Evolutionary conservation across 30 jellyfish, hydroid and myxozoan genomes (phyloP).

Genomic region (Chironex yamaguchii): DNA sequence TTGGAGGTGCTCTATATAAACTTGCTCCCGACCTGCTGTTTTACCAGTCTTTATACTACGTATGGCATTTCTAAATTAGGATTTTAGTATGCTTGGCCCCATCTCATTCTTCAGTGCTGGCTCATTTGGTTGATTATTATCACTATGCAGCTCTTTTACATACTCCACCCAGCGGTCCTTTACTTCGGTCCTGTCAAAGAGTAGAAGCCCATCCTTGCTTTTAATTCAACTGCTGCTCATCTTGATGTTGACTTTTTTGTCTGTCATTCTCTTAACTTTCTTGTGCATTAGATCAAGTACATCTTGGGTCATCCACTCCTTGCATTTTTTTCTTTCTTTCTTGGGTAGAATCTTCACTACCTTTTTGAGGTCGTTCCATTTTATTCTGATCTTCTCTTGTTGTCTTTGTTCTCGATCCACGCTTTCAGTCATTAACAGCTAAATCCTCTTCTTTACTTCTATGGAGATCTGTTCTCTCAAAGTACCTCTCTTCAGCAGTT

Average conservation of each 20-base stretch:
- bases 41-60: neutral
- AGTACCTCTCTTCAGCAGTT: neutral
- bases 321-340: constrained; percentile 1
- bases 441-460: constrained; percentile 10
- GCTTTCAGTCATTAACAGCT: neutral
- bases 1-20: neutral
- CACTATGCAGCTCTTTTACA: neutral
- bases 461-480: neutral
- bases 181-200: constrained; percentile 4
- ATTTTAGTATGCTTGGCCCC: neutral
- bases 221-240: neutral
- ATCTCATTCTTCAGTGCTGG: neutral
- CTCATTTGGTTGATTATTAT: neutral
- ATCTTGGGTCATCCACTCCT: constrained; percentile 41
- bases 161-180: constrained; percentile 10
- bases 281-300: constrained; percentile 20
- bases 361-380: constrained; percentile 1
- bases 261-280: constrained; percentile 13
- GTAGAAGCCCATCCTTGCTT: neutral
- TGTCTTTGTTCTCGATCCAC: neutral
- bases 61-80: neutral
- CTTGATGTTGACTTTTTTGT: neutral
- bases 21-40: constrained; percentile 12
- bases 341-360: neutral
- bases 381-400: neutral